Evolutionary conservation across 1,140 invertebrate species (phyloP).

Genomic region (Drosophila funebris): DNA sequence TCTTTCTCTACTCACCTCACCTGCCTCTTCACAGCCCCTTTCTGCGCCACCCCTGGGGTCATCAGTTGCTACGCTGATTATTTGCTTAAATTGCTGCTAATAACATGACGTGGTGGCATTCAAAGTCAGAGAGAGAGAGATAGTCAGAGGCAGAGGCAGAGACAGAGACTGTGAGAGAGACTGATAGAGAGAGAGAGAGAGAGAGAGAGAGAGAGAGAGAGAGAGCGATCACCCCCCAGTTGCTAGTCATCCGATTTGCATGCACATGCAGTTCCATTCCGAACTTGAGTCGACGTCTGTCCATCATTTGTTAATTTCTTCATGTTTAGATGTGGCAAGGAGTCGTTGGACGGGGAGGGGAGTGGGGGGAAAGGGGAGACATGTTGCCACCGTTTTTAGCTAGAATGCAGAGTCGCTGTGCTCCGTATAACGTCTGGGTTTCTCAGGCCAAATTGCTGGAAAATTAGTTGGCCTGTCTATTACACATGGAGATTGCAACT

Average conservation of each 20-base stretch:
- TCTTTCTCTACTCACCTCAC: constrained; percentile 8
- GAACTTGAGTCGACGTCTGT: constrained; percentile 64
- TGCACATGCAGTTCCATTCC: constrained; percentile 31
- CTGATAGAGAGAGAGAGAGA: constrained; percentile 43
- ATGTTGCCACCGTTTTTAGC: constrained; percentile 48
- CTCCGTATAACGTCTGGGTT: constrained; percentile 36
- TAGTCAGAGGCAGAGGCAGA: constrained; percentile 38
- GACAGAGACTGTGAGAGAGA: constrained; percentile 28
- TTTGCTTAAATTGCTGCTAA: constrained; percentile 84
- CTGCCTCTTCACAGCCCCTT: not conserved
- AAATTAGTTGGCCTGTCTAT: constrained; percentile 53
- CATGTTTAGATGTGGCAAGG: constrained; percentile 39
- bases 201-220: constrained; percentile 35
- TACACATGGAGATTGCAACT: constrained; percentile 47
- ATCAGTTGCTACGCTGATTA: constrained; percentile 78
- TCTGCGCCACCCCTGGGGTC: constrained; percentile 17
- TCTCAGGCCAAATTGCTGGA: constrained; percentile 48
- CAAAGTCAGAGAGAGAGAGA: constrained; percentile 40
- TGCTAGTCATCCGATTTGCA: constrained; percentile 60
- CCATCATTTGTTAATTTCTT: constrained; percentile 79
- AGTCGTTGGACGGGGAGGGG: not conserved
- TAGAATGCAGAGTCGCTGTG: constrained; percentile 9
- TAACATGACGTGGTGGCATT: constrained; percentile 82
- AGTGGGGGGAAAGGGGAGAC: not conserved
- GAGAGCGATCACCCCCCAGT: constrained; percentile 37